Conservation (phyloP, 2,888 invertebrate genomes). For the Ephialtes manifestator region DNA sequence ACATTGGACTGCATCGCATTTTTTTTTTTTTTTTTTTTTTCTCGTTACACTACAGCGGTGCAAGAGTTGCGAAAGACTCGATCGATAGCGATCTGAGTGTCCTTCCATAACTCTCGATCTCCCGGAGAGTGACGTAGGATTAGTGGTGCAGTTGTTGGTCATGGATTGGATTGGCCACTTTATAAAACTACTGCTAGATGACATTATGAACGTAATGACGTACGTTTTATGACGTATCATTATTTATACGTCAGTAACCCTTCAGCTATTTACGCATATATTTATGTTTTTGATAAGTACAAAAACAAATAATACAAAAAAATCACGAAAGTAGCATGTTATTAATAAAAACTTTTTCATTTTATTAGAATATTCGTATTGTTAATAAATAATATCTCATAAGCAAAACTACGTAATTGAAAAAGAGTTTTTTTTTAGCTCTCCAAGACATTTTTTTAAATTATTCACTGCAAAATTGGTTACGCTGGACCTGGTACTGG, state of each 20-base stretch:
- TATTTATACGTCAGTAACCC: neutral
- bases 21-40: slow-evolving; percentile 8
- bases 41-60: neutral
- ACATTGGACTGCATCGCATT: slow-evolving; percentile 30
- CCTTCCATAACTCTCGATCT: slow-evolving; percentile 32
- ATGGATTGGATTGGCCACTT: neutral
- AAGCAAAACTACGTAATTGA: too few relatives aligned
- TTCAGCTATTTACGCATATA: neutral
- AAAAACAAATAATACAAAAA: too few relatives aligned
- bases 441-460: too few relatives aligned
- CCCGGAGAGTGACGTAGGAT: neutral
- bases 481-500: too few relatives aligned
- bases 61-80: slow-evolving; percentile 35
- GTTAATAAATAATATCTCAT: too few relatives aligned
- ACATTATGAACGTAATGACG: neutral
- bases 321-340: too few relatives aligned
- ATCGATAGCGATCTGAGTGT: slow-evolving; percentile 28
- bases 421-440: too few relatives aligned
- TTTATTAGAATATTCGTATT: too few relatives aligned
- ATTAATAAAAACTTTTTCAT: too few relatives aligned
- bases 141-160: neutral
- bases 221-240: neutral
- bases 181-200: neutral
- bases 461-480: too few relatives aligned
- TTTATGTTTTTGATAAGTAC: too few relatives aligned